phyloP scores from a whole-genome alignment of 1,140 invertebrate species.

The Aphelenchoides avenae region DNA sequence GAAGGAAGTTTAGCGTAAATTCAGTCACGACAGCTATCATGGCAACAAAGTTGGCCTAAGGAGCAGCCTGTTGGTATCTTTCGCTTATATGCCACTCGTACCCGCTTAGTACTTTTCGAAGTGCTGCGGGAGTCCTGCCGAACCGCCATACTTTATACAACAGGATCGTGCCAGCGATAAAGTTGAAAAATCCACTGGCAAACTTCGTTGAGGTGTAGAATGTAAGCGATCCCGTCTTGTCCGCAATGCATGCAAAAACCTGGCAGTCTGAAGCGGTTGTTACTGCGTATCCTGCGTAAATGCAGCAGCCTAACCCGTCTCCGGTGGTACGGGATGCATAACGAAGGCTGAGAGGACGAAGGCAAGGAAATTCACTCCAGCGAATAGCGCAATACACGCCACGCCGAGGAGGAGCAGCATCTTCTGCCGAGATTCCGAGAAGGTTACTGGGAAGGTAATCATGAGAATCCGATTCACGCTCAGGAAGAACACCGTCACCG shows the following conservation, averaged over 20 bases:
- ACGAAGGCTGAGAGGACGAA: too few relatives aligned
- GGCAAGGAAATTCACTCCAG: too few relatives aligned
- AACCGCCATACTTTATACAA: too few relatives aligned
- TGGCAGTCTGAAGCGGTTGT: conserved; percentile 4
- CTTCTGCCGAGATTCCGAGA: background rate
- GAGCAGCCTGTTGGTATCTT: background rate
- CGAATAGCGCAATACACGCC: background rate
- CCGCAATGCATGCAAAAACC: conserved; percentile 6
- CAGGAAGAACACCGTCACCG: conserved; percentile 4
- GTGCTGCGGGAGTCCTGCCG: too few relatives aligned
- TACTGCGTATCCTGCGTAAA: too few relatives aligned
- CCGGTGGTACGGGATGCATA: too few relatives aligned
- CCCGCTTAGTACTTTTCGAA: too few relatives aligned
- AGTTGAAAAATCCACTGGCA: too few relatives aligned
- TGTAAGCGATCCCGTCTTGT: background rate
- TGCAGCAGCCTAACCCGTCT: too few relatives aligned
- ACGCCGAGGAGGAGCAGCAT: background rate
- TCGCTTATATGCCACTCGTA: too few relatives aligned
- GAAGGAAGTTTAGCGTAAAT: conserved; percentile 4
- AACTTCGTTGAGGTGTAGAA: conserved; percentile 1
- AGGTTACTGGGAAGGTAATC: conserved; percentile 1
- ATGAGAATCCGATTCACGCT: conserved; percentile 2
- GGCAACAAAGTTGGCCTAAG: conserved; percentile 2
- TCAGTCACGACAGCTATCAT: background rate
- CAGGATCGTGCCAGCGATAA: background rate